Evolutionary conservation across 2,797 vertebrate species (phyloP).

Genomic region (Mormyrus proboscirostris): DNA sequence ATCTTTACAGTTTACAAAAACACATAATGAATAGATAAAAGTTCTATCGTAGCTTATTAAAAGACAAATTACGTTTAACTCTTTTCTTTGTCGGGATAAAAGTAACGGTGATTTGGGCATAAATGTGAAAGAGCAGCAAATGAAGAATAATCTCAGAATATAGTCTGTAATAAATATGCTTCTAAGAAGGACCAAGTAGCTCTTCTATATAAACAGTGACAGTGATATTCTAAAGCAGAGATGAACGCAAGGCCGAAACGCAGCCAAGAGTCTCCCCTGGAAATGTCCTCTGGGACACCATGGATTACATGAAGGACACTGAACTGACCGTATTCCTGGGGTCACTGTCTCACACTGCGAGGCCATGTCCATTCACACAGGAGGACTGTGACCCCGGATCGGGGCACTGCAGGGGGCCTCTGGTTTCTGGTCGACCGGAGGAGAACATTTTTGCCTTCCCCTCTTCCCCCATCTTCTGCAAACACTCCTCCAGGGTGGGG

Average conservation of each 20-base stretch:
- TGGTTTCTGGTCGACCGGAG: constrained; percentile 19
- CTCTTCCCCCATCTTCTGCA: constrained; percentile 25
- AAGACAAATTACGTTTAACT: constrained; percentile 53
- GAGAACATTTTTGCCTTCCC: constrained; percentile 29
- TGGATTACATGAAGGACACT: not conserved
- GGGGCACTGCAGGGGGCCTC: constrained; percentile 5
- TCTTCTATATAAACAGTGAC: constrained; percentile 11
- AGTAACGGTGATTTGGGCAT: constrained; percentile 34
- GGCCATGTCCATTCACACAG: not conserved
- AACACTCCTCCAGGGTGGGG: constrained; percentile 27
- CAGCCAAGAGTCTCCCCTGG: not conserved
- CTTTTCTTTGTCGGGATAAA: constrained; percentile 43
- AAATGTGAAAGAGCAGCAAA: constrained; percentile 41
- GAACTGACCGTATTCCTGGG: not conserved
- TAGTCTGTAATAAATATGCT: constrained; percentile 13
- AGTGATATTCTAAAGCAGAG: constrained; percentile 22
- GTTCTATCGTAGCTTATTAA: constrained; percentile 54
- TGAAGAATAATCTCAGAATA: constrained; percentile 27
- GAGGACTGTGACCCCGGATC: constrained; percentile 3
- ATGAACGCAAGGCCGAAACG: constrained; percentile 10
- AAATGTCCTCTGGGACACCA: not conserved
- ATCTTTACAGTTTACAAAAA: constrained; percentile 58
- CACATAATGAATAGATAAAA: constrained; percentile 58
- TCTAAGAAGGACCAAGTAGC: constrained; percentile 19
- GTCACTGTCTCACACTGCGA: not conserved